Evolutionary conservation across 1,140 invertebrate genomes (phyloP), one percentile per base, ranked within the genome.

Genomic region (Antheraea mylitta): DNA sequence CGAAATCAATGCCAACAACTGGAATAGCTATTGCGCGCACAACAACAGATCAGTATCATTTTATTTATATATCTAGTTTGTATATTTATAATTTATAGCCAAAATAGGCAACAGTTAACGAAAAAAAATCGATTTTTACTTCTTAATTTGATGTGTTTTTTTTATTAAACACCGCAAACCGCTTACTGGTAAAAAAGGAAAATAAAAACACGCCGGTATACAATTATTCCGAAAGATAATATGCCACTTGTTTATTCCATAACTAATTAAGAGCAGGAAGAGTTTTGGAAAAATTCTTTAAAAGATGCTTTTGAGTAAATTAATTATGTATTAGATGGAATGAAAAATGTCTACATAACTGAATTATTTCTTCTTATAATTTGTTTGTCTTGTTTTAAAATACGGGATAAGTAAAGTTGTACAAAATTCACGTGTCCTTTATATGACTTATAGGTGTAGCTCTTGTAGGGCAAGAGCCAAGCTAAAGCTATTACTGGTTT

Each of bases 211-310:
- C 69, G 80, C 68, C 80, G 78, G 75, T 58, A 72, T 78, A 87
- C 89, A 91, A 91, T 91, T 91, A 91, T 89, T 82, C 77, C 75
- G 81, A 87, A 77, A 87, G 87, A 86, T 42, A 42, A 42, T 11
- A 11, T 7, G 82, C 86, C 83, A 80, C 80, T 86, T 89, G 89
- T 85, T 90, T 91, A 89, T 92, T 85, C 87, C 82, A 82, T 77
- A 83, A 85, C 87, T 89, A 92, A 92, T 92, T 92, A 92, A 87
- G 83, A 86, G 77, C 72, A 83, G 86, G 82, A 85, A 84, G 79
- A 83, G 79, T 83, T 88, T 86, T 77, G 42, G 79, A 82, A 88
- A 87, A 89, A 86, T 82, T 74, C 76, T 76, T 75, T 76, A 79
- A 81, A 72, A 65, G 58, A 72, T 71, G 66, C 72, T 73, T 77